These are phyloP conservation scores for Nephila pilipes DNA, from an alignment of 1,140 invertebrate genomes.

Conservation along the genomic window DNA sequence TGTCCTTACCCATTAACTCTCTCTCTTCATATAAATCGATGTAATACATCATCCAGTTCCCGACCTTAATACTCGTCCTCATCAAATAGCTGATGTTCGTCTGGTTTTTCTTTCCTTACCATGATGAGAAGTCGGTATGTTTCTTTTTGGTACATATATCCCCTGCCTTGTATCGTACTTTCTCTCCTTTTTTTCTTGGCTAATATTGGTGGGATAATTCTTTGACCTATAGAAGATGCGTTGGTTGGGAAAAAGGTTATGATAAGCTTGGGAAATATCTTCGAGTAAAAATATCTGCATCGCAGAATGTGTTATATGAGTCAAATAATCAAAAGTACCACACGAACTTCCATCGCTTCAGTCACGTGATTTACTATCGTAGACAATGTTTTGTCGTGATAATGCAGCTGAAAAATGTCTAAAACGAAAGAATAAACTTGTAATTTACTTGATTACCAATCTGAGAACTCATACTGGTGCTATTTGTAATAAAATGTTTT, in stretches of 20 bases:
- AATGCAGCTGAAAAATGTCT: too few species aligned
- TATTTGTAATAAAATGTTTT: too few species aligned
- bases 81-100: not conserved
- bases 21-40: constrained; percentile 31
- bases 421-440: too few species aligned
- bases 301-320: too few species aligned
- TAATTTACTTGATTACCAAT: too few species aligned
- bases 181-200: not conserved
- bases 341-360: too few species aligned
- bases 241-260: not conserved
- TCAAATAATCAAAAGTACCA: too few species aligned
- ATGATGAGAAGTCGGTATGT: not conserved
- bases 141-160: not conserved
- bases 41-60: constrained; percentile 45
- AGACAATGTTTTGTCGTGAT: too few species aligned
- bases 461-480: too few species aligned
- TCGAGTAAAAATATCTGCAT: too few species aligned
- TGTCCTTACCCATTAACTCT: constrained; percentile 2
- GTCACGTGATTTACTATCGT: too few species aligned
- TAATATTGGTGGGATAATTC: not conserved
- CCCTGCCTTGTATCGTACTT: not conserved
- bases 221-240: not conserved
- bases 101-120: not conserved
- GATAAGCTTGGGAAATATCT: not conserved
- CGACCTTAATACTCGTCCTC: not conserved